Evolutionary conservation across 1,140 invertebrate species (phyloP).

Genomic region (Dendrolimus punctatus): DNA sequence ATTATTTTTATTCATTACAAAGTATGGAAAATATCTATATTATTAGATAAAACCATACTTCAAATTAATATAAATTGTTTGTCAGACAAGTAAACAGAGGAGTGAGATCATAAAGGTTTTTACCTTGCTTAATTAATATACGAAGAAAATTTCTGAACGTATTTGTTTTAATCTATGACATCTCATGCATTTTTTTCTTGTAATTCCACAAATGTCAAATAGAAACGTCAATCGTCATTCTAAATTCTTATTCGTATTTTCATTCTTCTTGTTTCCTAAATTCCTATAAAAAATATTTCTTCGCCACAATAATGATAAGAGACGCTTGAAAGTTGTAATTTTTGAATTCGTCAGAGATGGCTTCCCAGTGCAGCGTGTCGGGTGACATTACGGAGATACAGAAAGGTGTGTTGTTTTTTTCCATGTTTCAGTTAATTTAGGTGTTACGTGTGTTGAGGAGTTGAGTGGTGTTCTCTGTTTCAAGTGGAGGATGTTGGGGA

Average conservation of each 20-base stretch:
- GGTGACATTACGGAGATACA: slow-evolving; percentile 27
- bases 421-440: slow-evolving; percentile 11
- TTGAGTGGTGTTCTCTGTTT: slow-evolving; percentile 57
- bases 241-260: slow-evolving; percentile 1
- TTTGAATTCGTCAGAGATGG: slow-evolving; percentile 19
- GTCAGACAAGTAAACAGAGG: no score
- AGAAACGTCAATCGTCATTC: slow-evolving; percentile 18
- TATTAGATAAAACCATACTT: no score
- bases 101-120: no score
- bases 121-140: no score
- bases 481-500: slow-evolving; percentile 44
- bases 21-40: no score
- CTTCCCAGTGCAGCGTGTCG: slow-evolving; percentile 35
- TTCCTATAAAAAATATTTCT: no score
- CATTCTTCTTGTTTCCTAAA: no score
- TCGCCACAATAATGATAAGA: slow-evolving; percentile 20
- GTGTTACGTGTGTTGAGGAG: slow-evolving; percentile 19
- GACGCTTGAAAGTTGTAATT: slow-evolving; percentile 14
- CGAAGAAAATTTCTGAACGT: no score
- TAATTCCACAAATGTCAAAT: slow-evolving; percentile 9
- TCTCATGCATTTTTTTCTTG: no score
- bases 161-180: no score
- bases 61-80: no score
- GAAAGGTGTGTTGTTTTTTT: slow-evolving; percentile 50
- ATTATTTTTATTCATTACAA: no score